Evolutionary conservation across 1,140 invertebrate species (phyloP).

Genomic region (Anagrus nilaparvatae): DNA sequence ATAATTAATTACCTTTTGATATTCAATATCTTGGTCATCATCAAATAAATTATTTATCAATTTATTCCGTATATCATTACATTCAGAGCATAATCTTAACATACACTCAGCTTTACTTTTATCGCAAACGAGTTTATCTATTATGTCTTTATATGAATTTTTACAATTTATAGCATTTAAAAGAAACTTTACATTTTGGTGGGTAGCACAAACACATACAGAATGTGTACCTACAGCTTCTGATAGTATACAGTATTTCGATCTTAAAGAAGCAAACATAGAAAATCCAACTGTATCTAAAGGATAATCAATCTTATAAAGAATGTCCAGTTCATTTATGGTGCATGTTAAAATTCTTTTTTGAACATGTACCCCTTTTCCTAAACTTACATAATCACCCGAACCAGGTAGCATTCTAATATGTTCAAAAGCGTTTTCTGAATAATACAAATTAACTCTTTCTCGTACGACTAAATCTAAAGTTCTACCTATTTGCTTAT

Average conservation of each 20-base stretch:
- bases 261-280: too few relatives aligned
- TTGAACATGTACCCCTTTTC: slow-evolving; percentile 13
- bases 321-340: slow-evolving; percentile 10
- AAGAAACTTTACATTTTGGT: slow-evolving; percentile 18
- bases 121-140: slow-evolving; percentile 10
- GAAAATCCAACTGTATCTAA: slow-evolving; percentile 15
- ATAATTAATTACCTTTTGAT: slow-evolving; percentile 13
- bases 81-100: slow-evolving; percentile 4
- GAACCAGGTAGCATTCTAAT: too few relatives aligned
- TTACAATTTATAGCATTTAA: slow-evolving; percentile 12
- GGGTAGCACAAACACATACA: slow-evolving; percentile 18
- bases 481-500: too few relatives aligned
- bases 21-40: not conserved
- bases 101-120: slow-evolving; percentile 12
- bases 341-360: slow-evolving; percentile 14
- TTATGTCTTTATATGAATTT: slow-evolving; percentile 12
- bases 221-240: slow-evolving; percentile 15
- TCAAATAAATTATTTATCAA: slow-evolving; percentile 6
- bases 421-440: too few relatives aligned
- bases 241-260: slow-evolving; percentile 18
- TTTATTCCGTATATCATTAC: slow-evolving; percentile 8
- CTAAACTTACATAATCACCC: too few relatives aligned
- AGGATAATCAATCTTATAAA: slow-evolving; percentile 14
- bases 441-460: slow-evolving; percentile 11
- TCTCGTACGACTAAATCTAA: too few relatives aligned